These are phyloP conservation scores for Anguilla rostrata DNA, from an alignment of 2,113 vertebrate species.

Conservation along the genomic window DNA sequence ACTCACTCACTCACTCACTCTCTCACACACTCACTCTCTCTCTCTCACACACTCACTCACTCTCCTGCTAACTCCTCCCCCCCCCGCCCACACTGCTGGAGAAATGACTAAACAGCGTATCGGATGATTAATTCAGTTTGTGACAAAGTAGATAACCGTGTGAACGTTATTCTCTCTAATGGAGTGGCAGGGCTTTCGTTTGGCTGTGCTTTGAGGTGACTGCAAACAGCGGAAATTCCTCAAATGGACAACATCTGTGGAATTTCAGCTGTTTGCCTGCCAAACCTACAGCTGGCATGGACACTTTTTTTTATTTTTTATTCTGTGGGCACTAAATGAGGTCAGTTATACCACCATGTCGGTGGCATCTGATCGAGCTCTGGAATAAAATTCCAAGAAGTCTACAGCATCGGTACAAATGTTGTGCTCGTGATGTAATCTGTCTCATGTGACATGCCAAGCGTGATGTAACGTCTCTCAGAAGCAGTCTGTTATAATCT, in stretches of 20 bases:
- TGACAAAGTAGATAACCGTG: background rate
- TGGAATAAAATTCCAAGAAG: background rate
- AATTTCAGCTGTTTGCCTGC: background rate
- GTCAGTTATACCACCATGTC: background rate
- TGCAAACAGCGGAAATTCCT: no score
- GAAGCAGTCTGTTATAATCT: background rate
- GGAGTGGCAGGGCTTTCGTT: background rate
- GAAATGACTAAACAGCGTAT: background rate
- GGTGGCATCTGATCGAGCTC: background rate
- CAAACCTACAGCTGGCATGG: background rate
- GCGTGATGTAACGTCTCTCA: background rate
- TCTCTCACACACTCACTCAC: background rate
- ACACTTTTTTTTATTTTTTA: background rate
- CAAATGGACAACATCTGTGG: background rate
- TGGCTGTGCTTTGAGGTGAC: background rate
- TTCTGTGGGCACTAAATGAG: background rate
- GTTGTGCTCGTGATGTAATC: background rate
- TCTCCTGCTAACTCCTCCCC: conserved; percentile 12
- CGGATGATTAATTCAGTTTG: background rate
- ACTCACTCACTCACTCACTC: background rate
- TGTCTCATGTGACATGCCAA: background rate
- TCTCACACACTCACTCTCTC: no score
- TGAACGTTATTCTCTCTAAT: background rate
- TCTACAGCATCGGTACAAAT: background rate
- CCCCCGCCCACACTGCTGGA: background rate